A percentile compares a stretch with the other conserved stretches of the same genome.
Evolutionary conservation across 1,140 invertebrate genomes (phyloP).

Genomic region (Phortica variegata): DNA sequence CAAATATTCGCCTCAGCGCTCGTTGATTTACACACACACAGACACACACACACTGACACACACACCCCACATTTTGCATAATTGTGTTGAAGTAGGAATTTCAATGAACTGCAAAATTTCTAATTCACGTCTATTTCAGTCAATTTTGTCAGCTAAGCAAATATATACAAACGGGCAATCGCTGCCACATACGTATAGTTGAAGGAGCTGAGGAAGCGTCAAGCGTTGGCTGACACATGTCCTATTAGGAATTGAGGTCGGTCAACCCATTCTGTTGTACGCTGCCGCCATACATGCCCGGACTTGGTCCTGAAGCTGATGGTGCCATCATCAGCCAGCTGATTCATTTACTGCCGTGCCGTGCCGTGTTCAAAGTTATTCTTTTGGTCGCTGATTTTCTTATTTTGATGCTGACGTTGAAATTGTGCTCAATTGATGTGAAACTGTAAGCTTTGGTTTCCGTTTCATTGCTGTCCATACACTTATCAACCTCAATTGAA

Average conservation of each 20-base stretch:
- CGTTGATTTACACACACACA: neutral
- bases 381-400: no score
- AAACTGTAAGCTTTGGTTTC: conserved; percentile 36
- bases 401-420: conserved; percentile 14
- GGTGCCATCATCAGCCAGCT: neutral
- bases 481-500: conserved; percentile 1
- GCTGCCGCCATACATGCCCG: no score
- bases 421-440: conserved; percentile 36
- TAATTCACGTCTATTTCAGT: conserved; percentile 21
- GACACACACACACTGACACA: neutral
- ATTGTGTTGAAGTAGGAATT: conserved; percentile 3
- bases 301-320: no score
- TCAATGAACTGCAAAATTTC: conserved; percentile 35
- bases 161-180: conserved; percentile 2
- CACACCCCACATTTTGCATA: no score
- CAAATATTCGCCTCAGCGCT: conserved; percentile 25
- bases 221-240: conserved; percentile 3
- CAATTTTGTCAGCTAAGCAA: conserved; percentile 11
- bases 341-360: conserved; percentile 8
- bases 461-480: conserved; percentile 33
- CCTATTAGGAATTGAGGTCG: no score
- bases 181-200: no score
- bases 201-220: no score
- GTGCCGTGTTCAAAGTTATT: no score
- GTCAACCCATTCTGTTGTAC: neutral